phyloP scores from a whole-genome alignment of 2,113 vertebrate genomes.

The Nothoprocta perdicaria region DNA sequence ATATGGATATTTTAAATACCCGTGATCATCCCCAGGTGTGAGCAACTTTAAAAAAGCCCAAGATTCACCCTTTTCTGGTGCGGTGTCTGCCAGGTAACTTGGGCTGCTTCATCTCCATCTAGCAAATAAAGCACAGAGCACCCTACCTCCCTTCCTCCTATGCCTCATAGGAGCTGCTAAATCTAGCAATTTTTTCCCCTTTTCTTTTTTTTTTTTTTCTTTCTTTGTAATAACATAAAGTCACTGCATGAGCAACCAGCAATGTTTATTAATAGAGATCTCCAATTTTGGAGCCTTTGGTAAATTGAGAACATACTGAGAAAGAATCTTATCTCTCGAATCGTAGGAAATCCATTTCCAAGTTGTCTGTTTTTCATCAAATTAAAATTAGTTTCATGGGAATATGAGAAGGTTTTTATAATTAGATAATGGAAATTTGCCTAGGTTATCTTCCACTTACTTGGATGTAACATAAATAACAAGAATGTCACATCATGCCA shows the following conservation, averaged over 20 bases:
- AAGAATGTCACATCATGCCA: constrained; percentile 53
- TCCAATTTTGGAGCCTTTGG: constrained; percentile 68
- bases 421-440: constrained; percentile 79
- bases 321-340: constrained; percentile 68
- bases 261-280: constrained; percentile 72
- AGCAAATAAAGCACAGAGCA: neutral
- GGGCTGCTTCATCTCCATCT: neutral
- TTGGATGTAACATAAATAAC: constrained; percentile 69
- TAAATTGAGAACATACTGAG: constrained; percentile 73
- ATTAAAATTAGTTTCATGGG: constrained; percentile 80
- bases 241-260: constrained; percentile 34
- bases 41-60: neutral
- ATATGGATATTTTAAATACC: neutral
- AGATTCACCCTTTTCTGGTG: neutral
- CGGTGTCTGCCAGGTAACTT: neutral
- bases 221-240: neutral
- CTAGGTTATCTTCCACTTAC: constrained; percentile 63
- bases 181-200: neutral
- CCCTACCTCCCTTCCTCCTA: neutral
- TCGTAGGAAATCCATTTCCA: constrained; percentile 71
- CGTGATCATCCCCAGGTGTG: rapidly evolving
- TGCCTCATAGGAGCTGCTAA: neutral
- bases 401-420: constrained; percentile 76
- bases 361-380: constrained; percentile 76
- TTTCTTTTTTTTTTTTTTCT: neutral